Evolutionary conservation across 92 coral and sea anemone species (phyloP), one percentile per base, ranked within the genome.

Genomic region (Siderastrea siderea): DNA sequence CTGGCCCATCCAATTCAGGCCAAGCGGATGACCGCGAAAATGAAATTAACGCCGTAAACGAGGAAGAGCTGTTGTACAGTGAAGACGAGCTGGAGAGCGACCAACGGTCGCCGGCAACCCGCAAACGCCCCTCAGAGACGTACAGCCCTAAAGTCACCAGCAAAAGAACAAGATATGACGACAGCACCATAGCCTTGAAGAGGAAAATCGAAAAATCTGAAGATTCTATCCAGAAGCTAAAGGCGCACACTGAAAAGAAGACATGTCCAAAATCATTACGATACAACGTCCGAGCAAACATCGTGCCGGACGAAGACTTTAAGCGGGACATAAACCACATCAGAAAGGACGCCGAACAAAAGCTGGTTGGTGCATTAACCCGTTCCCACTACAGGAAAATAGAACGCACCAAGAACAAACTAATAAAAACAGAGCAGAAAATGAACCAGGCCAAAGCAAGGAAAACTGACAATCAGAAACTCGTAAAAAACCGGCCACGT

Each of bases 31-130:
- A 61, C 66, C 66, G 66, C 66, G 26, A 61, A 61, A 61, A 61
- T 15, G 66, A 61, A 61, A 61, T 12, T 14, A 61, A 61, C 11
- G 66, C 66, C 26, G 66, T 61, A 61, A 61, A 61, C 66, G 66
- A 61, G 66, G 66, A 61, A 61, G 66, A 61, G 66, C 66, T 61
- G 66, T 61, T 61, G 66, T 61, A 61, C 66, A 61, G 66, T 61
- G 66, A 61, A 61, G 66, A 61, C 66, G 26, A 61, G 66, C 66
- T 61, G 66, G 66, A 61, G 38, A 61, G 66, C 66, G 66, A 19
- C 66, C 66, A 61, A 61, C 66, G 66, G 19, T 15, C 66, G 66
- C 66, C 66, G 64, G 13, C 64, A 11, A 61, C 1, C 26, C 66
- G 66, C 66, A 61, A 61, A 61, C 66, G 66, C 66, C 66, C 19